Evolutionary conservation across 2,797 vertebrate genomes (phyloP).

Genomic region (Leptodactylus fallax): DNA sequence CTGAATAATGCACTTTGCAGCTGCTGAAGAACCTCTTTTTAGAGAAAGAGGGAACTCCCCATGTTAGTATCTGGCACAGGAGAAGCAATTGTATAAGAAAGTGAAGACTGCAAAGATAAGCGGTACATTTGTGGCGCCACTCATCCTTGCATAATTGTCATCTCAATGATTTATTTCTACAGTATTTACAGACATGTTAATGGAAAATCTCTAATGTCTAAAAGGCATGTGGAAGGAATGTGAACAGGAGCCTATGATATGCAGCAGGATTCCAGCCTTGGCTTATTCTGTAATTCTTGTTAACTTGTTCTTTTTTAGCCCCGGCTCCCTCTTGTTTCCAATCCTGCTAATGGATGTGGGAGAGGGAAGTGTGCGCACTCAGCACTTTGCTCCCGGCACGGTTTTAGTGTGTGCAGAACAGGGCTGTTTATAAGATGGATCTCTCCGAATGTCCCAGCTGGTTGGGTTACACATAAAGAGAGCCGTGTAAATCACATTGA

Average conservation of each 20-base stretch:
- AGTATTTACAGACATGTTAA: not conserved
- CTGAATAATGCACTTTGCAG: not conserved
- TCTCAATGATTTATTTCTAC: not conserved
- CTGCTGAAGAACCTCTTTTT: not conserved
- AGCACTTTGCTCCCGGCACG: slow-evolving; percentile 47
- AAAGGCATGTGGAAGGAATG: not conserved
- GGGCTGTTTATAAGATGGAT: slow-evolving; percentile 53
- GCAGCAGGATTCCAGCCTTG: not conserved
- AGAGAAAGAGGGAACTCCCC: not conserved
- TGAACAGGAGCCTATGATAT: not conserved
- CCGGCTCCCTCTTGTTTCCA: slow-evolving; percentile 50
- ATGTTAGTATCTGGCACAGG: not conserved
- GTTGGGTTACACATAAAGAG: slow-evolving; percentile 25
- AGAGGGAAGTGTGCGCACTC: slow-evolving; percentile 27
- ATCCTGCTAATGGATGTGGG: slow-evolving; percentile 54
- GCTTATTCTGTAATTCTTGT: slow-evolving; percentile 34
- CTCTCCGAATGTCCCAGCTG: slow-evolving; percentile 29
- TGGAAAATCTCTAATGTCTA: not conserved
- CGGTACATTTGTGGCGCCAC: not conserved
- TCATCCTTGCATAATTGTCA: not conserved
- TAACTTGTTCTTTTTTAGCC: slow-evolving; percentile 18
- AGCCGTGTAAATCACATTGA: slow-evolving; percentile 32
- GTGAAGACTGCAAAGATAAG: not conserved
- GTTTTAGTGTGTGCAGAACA: slow-evolving; percentile 5
- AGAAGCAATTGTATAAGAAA: not conserved